Conservation (phyloP, 2,888 invertebrate species). For the Drosophila longiperda region DNA sequence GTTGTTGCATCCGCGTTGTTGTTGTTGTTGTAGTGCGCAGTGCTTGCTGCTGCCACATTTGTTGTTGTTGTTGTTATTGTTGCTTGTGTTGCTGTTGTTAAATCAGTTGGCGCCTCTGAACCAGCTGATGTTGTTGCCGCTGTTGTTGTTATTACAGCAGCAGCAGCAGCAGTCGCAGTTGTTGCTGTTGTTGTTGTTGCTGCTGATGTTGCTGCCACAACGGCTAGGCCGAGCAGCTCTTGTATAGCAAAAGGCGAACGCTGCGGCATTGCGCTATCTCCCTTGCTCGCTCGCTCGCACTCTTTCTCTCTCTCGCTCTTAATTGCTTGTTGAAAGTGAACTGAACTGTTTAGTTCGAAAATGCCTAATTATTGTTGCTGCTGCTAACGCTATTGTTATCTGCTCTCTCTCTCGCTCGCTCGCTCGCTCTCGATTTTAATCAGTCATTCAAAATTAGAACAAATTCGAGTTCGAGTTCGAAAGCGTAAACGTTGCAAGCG, state of each 20-base stretch:
- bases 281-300: background rate
- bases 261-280: slow-evolving; percentile 81
- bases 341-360: background rate
- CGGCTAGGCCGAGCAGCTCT: slow-evolving; percentile 84
- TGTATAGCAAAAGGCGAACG: slow-evolving; percentile 85
- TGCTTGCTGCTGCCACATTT: slow-evolving; percentile 32
- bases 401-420: background rate
- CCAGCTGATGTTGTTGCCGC: slow-evolving; percentile 30
- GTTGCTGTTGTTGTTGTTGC: slow-evolving; percentile 48
- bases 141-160: slow-evolving; percentile 24
- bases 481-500: slow-evolving; percentile 7
- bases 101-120: slow-evolving; percentile 25
- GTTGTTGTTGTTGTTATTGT: slow-evolving; percentile 28
- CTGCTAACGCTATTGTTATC: background rate
- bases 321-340: slow-evolving; percentile 25
- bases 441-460: background rate
- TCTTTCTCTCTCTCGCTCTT: background rate
- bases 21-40: slow-evolving; percentile 31
- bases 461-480: slow-evolving; percentile 16
- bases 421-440: background rate
- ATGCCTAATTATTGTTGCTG: background rate
- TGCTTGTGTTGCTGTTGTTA: slow-evolving; percentile 24
- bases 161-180: slow-evolving; percentile 30
- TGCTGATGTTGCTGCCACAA: slow-evolving; percentile 59
- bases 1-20: slow-evolving; percentile 20